Evolutionary conservation across 2,113 vertebrate genomes (phyloP), one percentile per base, ranked within the genome.

Genomic region (Platysteira castanea): DNA sequence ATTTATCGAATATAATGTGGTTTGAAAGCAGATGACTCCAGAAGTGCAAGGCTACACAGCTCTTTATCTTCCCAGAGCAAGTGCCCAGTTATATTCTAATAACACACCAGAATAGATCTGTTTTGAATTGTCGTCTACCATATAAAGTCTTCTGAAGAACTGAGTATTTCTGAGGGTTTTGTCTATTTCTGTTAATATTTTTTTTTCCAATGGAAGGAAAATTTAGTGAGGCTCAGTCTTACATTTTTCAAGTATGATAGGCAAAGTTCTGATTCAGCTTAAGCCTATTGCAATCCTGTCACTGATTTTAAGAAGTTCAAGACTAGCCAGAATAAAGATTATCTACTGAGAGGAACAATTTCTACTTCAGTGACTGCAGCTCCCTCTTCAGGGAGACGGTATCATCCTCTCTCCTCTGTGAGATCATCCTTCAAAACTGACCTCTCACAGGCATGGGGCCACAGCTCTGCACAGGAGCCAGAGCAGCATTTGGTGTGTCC

Each of bases 301-400:
- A 41, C 30, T n/a, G 19, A 79, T 56, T 86, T 84, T 60, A 61
- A 24, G 15, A 20, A 68, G 6, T 41, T 59, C 28, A 35, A 3
- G 23, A 39, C 59, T 41, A 76, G 2, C 15, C 30, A 64, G 31
- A 54, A 39, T 7, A 41, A 41, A 74, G 11, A 31, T 47, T 28
- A 64, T 31, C 31, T 44, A 27, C 31, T 18, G 52, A 57, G 15
- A 15, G 47, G 30, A 67, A 12, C 39, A 59, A 53, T 42, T 7
- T 60, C 73, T 63, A 1, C 13, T 26, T 60, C 41, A 49, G 3
- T 1, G 13, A 49, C 8, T 1, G 0, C 31, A 69, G 14, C 4
- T 79, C 7, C 3, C 1, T 64, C 18, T 54, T 33, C 49, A 13
- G 2, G 10, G 73, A 10, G 6, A 53, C 4, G 33, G 19, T 30